Evolutionary conservation across 2,113 vertebrate species (phyloP), one percentile per base, ranked within the genome.

Genomic region (Helogale parvula): DNA sequence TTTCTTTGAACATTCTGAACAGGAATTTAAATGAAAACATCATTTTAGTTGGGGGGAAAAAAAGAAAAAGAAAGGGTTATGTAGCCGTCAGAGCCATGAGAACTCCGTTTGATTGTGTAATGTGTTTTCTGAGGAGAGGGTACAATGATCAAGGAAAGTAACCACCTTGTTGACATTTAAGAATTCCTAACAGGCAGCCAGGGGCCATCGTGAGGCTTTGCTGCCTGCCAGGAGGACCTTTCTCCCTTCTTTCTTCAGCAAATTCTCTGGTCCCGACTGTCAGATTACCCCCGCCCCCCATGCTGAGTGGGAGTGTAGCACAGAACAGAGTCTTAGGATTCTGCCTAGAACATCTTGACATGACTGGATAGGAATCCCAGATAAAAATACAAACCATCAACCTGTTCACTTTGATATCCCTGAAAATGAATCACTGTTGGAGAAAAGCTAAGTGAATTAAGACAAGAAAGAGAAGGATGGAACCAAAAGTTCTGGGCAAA

Each of bases 331-430:
- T 96, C 17, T 98, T 97, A 35, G 57, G 83, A 19, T 99, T 99
- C 98, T 98, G 96, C 29, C 99, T 0, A 85, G 98, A 3, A 97
- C 98, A 77, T 98, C 99, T 14, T 97, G 90, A 3, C 97, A 98
- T 0, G 99, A 99, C 97, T 99, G 99, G 99, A 99, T 99, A 38
- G 99, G 99, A 2, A 99, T 99, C 3, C 99, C 99, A 0, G 99
- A 99, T 98, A 98, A 95, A 35, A 97, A 98, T 65, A 99, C 99
- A 35, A 99, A 99, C 96, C 98, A 99, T 38, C 98, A 99, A 1
- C 99, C 99, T 0, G 84, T 99, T 85, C 97, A 99, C 77, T 99
- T 99, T 97, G 98, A 98, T 27, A 79, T 99, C 93, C 98, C 99
- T 2, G 98, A 99, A 13, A 94, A 99, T 1, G 99, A 99, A 72